phyloP scores from a whole-genome alignment of 2,113 vertebrate genomes.

The Microtus richardsoni region DNA sequence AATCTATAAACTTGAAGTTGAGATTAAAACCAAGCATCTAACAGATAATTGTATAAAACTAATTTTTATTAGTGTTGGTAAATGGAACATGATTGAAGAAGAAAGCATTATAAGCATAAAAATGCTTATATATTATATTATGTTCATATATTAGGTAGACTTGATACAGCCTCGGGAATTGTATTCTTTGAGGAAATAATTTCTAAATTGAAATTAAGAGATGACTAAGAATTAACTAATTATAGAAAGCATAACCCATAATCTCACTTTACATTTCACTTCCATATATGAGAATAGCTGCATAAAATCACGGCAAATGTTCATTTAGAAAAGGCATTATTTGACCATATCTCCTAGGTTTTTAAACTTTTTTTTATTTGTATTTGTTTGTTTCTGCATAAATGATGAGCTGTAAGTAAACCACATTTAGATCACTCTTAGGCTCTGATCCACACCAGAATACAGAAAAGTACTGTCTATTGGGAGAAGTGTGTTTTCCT shows the following conservation, averaged over 20 bases:
- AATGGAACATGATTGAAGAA: neutral
- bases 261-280: neutral
- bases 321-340: neutral
- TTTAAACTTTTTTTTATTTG: neutral
- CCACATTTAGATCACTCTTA: neutral
- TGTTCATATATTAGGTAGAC: neutral
- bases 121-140: too few relatives aligned
- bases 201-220: neutral
- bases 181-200: neutral
- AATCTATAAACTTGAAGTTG: neutral
- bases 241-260: neutral
- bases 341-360: neutral
- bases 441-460: neutral
- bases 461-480: neutral
- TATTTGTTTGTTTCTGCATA: neutral
- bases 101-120: neutral
- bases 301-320: neutral
- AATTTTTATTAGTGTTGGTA: neutral
- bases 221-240: constrained; percentile 23
- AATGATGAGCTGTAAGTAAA: neutral
- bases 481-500: neutral
- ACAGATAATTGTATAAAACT: neutral
- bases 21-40: neutral
- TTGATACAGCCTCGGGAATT: neutral
- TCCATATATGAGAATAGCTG: neutral